phyloP scores from a whole-genome alignment of 2,888 invertebrate genomes.

The Amphipoea lucens region DNA sequence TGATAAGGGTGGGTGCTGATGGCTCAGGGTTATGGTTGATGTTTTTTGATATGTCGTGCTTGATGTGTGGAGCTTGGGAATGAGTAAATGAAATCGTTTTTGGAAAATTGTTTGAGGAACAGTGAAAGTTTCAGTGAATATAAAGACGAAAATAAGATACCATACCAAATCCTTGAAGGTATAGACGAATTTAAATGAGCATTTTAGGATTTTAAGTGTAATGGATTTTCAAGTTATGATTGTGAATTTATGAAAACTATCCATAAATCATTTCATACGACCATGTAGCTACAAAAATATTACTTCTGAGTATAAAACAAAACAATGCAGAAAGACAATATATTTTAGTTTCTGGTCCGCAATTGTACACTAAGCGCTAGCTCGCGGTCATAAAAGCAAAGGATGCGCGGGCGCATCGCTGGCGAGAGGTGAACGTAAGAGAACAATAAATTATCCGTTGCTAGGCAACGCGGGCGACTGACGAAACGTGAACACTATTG shows the following conservation, averaged over 20 bases:
- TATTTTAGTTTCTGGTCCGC: slow-evolving; percentile 37
- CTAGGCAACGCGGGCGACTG: slow-evolving; percentile 58
- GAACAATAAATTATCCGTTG: slow-evolving; percentile 72
- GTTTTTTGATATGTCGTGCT: neutral
- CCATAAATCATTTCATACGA: neutral
- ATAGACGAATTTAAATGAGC: neutral
- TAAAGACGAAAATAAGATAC: neutral
- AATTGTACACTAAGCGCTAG: slow-evolving; percentile 56
- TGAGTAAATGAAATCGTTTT: neutral
- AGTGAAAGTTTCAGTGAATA: neutral
- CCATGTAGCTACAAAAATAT: neutral
- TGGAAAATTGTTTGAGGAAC: neutral
- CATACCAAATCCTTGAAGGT: neutral
- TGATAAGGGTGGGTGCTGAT: slow-evolving; percentile 36
- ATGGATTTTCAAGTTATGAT: neutral
- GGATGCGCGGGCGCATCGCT: slow-evolving; percentile 65
- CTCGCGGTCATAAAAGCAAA: slow-evolving; percentile 68
- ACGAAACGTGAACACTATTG: slow-evolving; percentile 57
- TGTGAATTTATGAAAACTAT: neutral
- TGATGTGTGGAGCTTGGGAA: neutral
- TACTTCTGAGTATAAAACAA: neutral
- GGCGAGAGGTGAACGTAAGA: slow-evolving; percentile 68
- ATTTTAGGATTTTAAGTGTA: neutral
- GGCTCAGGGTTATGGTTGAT: neutral
- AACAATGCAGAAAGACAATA: neutral